Evolutionary conservation across 2,888 invertebrate genomes (phyloP).

Genomic region (Chloroclysta siterata): DNA sequence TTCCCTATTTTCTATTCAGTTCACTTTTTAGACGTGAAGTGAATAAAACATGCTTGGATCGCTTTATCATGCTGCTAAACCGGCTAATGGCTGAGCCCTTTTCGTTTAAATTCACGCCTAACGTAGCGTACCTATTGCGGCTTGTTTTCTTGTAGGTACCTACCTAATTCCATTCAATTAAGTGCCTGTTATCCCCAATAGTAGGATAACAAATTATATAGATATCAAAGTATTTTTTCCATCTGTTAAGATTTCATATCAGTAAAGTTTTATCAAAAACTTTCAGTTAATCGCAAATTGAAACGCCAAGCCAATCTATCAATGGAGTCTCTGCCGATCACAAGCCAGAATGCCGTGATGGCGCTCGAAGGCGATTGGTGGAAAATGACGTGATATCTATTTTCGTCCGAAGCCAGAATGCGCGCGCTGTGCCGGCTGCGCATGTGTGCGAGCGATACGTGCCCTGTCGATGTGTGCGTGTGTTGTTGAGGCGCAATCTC

Average conservation of each 20-base stretch:
- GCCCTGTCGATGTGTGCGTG: slow-evolving; percentile 67
- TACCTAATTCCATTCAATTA: slow-evolving; percentile 25
- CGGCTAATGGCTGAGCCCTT: not conserved
- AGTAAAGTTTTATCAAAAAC: slow-evolving; percentile 78
- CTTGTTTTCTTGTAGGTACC: slow-evolving; percentile 46
- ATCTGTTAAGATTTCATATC: slow-evolving; percentile 74
- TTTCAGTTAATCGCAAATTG: slow-evolving; percentile 81
- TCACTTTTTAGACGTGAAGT: no score
- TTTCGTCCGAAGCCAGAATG: slow-evolving; percentile 69
- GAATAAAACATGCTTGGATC: not conserved
- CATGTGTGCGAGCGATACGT: slow-evolving; percentile 59
- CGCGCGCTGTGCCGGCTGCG: slow-evolving; percentile 62
- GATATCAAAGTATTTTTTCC: slow-evolving; percentile 52
- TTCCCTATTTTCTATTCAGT: no score
- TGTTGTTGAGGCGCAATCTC: slow-evolving; percentile 77
- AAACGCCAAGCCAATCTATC: slow-evolving; percentile 77
- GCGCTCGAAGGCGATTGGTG: slow-evolving; percentile 62
- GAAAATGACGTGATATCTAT: slow-evolving; percentile 76
- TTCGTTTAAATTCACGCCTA: slow-evolving; percentile 53
- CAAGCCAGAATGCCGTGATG: slow-evolving; percentile 65
- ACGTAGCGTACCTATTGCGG: slow-evolving; percentile 46
- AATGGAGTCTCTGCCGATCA: slow-evolving; percentile 73
- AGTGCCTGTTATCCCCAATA: slow-evolving; percentile 21
- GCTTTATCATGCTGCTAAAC: no score
- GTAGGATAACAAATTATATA: slow-evolving; percentile 25